Evolutionary conservation across 2,888 invertebrate genomes (phyloP).

Genomic region (Acanthococcus lagerstroemiae): DNA sequence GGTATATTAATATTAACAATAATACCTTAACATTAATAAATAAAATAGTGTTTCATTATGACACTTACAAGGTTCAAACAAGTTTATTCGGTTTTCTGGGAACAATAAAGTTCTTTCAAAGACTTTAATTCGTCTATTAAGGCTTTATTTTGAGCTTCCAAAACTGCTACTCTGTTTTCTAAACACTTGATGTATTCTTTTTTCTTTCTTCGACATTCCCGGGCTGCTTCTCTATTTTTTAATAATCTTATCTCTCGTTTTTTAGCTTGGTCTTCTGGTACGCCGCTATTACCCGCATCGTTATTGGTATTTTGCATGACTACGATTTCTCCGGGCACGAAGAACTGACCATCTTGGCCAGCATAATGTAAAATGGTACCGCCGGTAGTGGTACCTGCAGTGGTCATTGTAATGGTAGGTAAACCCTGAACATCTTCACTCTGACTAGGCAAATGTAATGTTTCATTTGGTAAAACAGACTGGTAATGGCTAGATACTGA

Average conservation of each 20-base stretch:
- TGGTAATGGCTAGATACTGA: constrained; percentile 49
- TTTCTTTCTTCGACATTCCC: constrained; percentile 98
- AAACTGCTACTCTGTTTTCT: constrained; percentile 96
- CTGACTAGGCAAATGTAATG: constrained; percentile 60
- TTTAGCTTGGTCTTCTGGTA: constrained; percentile 81
- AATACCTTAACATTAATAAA: too few species aligned
- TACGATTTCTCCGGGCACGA: constrained; percentile 68
- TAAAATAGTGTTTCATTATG: too few species aligned
- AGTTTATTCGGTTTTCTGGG: constrained; percentile 72
- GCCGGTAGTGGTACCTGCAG: constrained; percentile 58
- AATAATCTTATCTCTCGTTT: constrained; percentile 87
- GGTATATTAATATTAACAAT: background rate
- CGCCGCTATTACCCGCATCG: constrained; percentile 35
- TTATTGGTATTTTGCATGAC: constrained; percentile 32
- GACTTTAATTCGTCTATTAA: constrained; percentile 98
- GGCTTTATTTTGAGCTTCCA: constrained; percentile 99
- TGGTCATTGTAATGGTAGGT: constrained; percentile 80
- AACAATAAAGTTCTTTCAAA: constrained; percentile 93
- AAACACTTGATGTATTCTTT: constrained; percentile 99
- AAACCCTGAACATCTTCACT: constrained; percentile 55
- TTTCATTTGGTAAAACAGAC: constrained; percentile 66
- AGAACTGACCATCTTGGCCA: constrained; percentile 80
- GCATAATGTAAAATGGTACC: constrained; percentile 82
- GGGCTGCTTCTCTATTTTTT: constrained; percentile 95
- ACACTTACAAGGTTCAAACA: background rate